These are phyloP conservation scores for Phragmatobia fuliginosa DNA, from an alignment of 2,888 invertebrate species.

Conservation along the genomic window DNA sequence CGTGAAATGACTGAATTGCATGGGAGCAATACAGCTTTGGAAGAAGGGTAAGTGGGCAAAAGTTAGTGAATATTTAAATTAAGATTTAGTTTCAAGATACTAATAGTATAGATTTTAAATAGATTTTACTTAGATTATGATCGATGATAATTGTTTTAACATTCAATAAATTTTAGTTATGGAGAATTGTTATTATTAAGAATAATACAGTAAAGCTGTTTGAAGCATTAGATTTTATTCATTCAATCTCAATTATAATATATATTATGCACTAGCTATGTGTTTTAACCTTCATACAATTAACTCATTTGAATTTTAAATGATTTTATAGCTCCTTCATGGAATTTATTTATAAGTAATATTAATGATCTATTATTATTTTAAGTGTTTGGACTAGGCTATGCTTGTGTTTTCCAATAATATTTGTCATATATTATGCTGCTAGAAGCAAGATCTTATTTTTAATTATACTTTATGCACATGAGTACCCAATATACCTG, in stretches of 20 bases:
- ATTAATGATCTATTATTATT: not conserved
- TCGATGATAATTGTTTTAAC: too few relatives aligned
- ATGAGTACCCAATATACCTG: too few relatives aligned
- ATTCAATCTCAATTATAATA: not conserved
- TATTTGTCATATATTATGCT: not conserved
- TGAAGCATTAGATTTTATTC: not conserved
- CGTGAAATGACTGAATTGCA: constrained; percentile 83
- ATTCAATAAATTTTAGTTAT: too few relatives aligned
- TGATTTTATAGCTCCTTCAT: not conserved
- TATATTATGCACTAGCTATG: not conserved
- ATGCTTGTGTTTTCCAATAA: not conserved
- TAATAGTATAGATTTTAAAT: too few relatives aligned
- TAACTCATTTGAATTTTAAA: not conserved
- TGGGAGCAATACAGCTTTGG: constrained; percentile 83
- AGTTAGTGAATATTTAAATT: too few relatives aligned
- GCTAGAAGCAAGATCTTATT: too few relatives aligned
- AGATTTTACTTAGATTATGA: too few relatives aligned
- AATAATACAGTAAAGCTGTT: not conserved
- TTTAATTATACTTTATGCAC: too few relatives aligned
- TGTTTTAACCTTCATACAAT: not conserved
- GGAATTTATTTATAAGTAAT: not conserved
- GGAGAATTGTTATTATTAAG: not conserved
- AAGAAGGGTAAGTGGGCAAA: too few relatives aligned
- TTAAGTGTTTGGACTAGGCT: not conserved
- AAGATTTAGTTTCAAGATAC: too few relatives aligned